These are phyloP conservation scores for Campoplex capitator DNA, from an alignment of 2,888 invertebrate species.

Conservation along the genomic window DNA sequence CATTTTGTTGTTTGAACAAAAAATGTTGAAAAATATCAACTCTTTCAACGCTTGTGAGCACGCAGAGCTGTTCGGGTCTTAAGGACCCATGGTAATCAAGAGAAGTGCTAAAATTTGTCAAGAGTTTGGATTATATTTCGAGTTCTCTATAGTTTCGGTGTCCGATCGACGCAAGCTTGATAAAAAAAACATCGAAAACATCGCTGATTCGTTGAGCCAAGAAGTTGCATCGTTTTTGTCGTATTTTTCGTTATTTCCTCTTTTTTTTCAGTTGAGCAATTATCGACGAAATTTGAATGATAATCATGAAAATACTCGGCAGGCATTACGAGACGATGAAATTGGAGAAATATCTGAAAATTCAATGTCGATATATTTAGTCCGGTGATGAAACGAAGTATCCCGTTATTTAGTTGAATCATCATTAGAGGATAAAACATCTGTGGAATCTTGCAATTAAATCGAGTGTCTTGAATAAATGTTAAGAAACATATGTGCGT, in stretches of 20 bases:
- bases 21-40: no score
- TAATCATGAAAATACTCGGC: not conserved
- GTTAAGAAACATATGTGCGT: constrained; percentile 19
- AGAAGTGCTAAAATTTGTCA: no score
- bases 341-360: not conserved
- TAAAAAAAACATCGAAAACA: not conserved
- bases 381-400: not conserved
- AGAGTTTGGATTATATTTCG: no score
- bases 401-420: not conserved
- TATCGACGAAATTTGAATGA: not conserved
- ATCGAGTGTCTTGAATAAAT: not conserved
- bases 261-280: not conserved
- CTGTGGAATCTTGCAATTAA: not conserved
- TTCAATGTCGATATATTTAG: not conserved
- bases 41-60: no score
- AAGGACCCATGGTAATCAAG: no score
- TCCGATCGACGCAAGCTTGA: no score
- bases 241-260: not conserved
- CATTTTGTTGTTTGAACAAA: no score
- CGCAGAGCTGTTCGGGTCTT: no score
- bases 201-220: not conserved
- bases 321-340: not conserved
- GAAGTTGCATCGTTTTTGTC: not conserved
- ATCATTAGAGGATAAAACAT: not conserved
- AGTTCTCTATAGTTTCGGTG: no score